These are phyloP conservation scores for Pristionchus mayeri DNA, from an alignment of 2,888 invertebrate genomes.

Conservation along the genomic window DNA sequence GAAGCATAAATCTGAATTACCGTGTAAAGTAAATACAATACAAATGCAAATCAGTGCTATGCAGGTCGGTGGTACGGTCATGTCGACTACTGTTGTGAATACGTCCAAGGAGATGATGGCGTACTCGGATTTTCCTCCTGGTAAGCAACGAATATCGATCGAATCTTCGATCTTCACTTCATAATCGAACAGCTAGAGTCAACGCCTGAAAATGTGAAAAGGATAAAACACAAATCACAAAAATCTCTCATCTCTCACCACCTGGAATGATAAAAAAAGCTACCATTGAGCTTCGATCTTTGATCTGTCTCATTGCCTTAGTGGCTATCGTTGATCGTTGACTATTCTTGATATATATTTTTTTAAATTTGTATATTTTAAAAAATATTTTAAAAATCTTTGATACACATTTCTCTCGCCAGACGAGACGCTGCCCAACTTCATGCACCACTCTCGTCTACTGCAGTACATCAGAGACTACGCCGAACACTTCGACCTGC, in stretches of 20 bases:
- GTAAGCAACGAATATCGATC: slow-evolving; percentile 54
- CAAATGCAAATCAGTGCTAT: background rate
- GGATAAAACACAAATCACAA: too few relatives aligned
- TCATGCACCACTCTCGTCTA: slow-evolving; percentile 71
- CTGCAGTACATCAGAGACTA: slow-evolving; percentile 71
- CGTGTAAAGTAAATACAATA: background rate
- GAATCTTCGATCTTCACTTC: background rate
- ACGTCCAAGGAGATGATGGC: slow-evolving; percentile 78
- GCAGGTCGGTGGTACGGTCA: slow-evolving; percentile 73
- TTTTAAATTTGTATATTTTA: background rate
- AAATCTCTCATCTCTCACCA: too few relatives aligned
- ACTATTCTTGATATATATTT: too few relatives aligned
- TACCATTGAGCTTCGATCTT: background rate
- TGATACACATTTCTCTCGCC: background rate
- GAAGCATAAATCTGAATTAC: too few relatives aligned
- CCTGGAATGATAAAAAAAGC: too few relatives aligned
- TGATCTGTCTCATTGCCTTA: too few relatives aligned
- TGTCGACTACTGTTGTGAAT: slow-evolving; percentile 77
- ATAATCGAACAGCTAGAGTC: background rate
- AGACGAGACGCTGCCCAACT: slow-evolving; percentile 59
- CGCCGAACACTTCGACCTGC: slow-evolving; percentile 68
- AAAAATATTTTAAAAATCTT: background rate
- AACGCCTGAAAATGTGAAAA: too few relatives aligned
- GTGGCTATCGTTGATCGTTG: too few relatives aligned
- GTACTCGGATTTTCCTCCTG: slow-evolving; percentile 76